Conservation (phyloP, 2,888 invertebrate genomes). For the Melanophora roralis region DNA sequence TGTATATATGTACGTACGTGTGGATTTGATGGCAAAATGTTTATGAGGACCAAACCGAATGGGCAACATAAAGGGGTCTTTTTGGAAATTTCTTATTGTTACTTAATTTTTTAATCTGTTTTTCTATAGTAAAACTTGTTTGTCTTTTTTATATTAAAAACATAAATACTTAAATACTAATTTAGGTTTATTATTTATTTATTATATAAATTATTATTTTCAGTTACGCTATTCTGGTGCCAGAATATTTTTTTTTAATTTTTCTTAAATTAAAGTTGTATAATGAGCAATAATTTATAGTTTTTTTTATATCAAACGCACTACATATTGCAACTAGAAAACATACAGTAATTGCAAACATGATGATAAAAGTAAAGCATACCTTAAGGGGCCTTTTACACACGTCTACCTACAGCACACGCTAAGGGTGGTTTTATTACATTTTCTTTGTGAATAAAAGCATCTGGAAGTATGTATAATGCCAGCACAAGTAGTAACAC, state of each 20-base stretch:
- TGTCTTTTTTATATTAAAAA: no score
- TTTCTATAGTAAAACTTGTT: no score
- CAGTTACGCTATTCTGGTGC: neutral
- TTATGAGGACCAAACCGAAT: no score
- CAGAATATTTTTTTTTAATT: neutral
- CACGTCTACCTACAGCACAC: conserved; percentile 2
- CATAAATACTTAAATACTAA: no score
- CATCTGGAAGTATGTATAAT: neutral
- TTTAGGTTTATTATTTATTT: no score
- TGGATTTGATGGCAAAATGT: no score
- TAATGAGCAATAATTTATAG: neutral
- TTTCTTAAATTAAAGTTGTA: neutral
- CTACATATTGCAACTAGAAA: neutral
- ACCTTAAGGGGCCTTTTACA: conserved; percentile 36
- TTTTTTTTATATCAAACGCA: neutral
- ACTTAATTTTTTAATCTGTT: neutral
- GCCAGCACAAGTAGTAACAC: neutral
- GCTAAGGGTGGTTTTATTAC: conserved; percentile 23
- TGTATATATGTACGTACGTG: no score
- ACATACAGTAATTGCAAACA: neutral
- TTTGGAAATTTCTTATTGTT: neutral
- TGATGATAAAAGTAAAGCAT: conserved; percentile 24
- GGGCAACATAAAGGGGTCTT: no score
- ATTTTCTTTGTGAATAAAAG: neutral
- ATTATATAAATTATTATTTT: no score